phyloP scores from a whole-genome alignment of 2,888 invertebrate genomes.

The Sycophila texana region DNA sequence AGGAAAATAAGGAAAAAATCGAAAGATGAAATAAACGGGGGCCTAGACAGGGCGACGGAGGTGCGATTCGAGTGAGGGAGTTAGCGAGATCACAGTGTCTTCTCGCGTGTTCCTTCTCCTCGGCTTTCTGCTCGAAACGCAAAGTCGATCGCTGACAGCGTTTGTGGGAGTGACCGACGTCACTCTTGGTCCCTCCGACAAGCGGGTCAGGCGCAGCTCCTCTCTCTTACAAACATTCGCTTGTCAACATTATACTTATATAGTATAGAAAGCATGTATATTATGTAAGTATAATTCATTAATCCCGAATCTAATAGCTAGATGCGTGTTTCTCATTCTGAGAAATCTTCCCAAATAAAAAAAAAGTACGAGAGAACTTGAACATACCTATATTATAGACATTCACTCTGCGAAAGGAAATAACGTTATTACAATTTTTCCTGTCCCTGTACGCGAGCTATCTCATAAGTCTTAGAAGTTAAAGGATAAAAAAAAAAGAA shows the following conservation, averaged over 20 bases:
- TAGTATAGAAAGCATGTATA: constrained; percentile 37
- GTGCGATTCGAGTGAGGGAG: constrained; percentile 67
- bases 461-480: constrained; percentile 72
- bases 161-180: constrained; percentile 75
- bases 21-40: constrained; percentile 61
- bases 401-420: constrained; percentile 43
- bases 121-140: constrained; percentile 55
- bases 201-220: constrained; percentile 70
- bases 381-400: constrained; percentile 41
- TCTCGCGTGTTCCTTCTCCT: constrained; percentile 63
- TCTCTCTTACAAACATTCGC: constrained; percentile 25
- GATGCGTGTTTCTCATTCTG: constrained; percentile 14
- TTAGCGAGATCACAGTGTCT: constrained; percentile 65
- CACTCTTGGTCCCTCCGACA: constrained; percentile 75
- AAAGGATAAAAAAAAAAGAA: constrained; percentile 56
- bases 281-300: constrained; percentile 50
- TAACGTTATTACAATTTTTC: constrained; percentile 55
- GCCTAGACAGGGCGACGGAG: constrained; percentile 64
- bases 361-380: constrained; percentile 31
- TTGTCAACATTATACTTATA: constrained; percentile 50
- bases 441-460: constrained; percentile 70
- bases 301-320: constrained; percentile 30
- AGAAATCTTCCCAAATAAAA: constrained; percentile 19
- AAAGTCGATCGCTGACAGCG: constrained; percentile 64
- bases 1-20: not conserved